Evolutionary conservation across 1,140 invertebrate species (phyloP), one percentile per base, ranked within the genome.

Genomic region (Eufriesea mexicana): DNA sequence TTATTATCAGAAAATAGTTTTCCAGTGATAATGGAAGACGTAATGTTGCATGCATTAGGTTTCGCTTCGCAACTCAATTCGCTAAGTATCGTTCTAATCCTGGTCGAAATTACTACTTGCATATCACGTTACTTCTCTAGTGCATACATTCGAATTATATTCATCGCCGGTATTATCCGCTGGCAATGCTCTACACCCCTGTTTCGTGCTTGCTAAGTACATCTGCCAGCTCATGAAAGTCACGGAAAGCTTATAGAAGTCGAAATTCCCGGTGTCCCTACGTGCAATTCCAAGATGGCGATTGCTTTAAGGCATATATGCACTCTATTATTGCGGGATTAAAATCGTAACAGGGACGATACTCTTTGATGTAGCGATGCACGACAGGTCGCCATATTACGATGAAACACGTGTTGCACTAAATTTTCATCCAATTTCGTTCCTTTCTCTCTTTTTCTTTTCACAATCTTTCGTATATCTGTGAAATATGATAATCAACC

Each of bases 311-410:
- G 47, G 47, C 47, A 64, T 51, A n/a, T 42, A 35, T 54, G 74
- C 49, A 42, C 61, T 64, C 28, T 76, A 76, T 64, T 35, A 64
- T 64, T 54, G 45, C 47, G 28, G 42, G 20, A 76, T 76, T 61
- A 62, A 51, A 73, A 73, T 57, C 25, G 7, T 45, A 23, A 47
- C 7, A 47, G 73, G n/a, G 45, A 75, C 49, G 47, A 62, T 62
- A 49, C 18, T 20, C 42, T 75, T 47, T 66, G 74, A 76, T 51
- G 28, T 35, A 76, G 45, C 28, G 47, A 16, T n/a, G 47, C 61
- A 42, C 74, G 28, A 54, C 25, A n/a, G 14, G 42, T 57, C 20
- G 28, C 51, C 18, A 72, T 14, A 72, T 42, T 55, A 42, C 28
- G 28, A 9, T 9, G 25, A 55, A 55, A 72, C 51, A 42, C 35